A percentile compares a stretch with the other conserved stretches of the same genome.
Conservation (phyloP, 2,113 vertebrate genomes). For the Phalacrocorax carbo region DNA sequence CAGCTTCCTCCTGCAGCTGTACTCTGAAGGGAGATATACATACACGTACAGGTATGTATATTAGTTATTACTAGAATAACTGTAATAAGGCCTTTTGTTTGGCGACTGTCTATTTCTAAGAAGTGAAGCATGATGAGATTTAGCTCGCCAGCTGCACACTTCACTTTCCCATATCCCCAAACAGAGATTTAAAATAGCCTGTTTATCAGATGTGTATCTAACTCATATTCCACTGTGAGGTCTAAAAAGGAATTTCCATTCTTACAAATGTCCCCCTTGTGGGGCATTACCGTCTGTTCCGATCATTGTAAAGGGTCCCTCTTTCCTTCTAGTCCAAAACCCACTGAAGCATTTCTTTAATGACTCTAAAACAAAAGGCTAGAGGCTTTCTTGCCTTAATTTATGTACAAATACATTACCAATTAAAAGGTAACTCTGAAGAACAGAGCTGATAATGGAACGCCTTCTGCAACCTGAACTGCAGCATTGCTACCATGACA, state of each 20-base stretch:
- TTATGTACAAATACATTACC: conserved; percentile 9
- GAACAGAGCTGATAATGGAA: conserved; percentile 19
- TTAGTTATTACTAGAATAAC: conserved; percentile 31
- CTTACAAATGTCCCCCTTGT: conserved; percentile 44
- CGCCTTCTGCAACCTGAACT: conserved; percentile 18
- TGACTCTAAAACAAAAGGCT: not conserved
- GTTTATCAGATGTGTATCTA: conserved; percentile 65
- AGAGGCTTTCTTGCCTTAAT: conserved; percentile 2
- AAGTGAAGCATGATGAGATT: conserved; percentile 28
- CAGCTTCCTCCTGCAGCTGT: conserved; percentile 42
- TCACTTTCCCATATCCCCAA: conserved; percentile 47
- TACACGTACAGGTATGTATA: conserved; percentile 45
- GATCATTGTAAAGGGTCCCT: conserved; percentile 41
- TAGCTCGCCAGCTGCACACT: conserved; percentile 51
- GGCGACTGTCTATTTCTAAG: not conserved
- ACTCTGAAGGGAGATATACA: conserved; percentile 44
- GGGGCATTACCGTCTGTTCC: conserved; percentile 41
- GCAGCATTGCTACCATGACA: not conserved
- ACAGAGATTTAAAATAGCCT: conserved; percentile 47
- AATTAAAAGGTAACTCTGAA: conserved; percentile 55
- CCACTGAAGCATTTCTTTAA: conserved; percentile 35
- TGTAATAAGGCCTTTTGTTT: conserved; percentile 25
- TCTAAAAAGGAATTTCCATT: conserved; percentile 62
- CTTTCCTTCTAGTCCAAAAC: conserved; percentile 29
- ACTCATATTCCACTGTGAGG: conserved; percentile 43